Conservation (phyloP, 1,140 invertebrate species). For the Sycobia sp. region DNA sequence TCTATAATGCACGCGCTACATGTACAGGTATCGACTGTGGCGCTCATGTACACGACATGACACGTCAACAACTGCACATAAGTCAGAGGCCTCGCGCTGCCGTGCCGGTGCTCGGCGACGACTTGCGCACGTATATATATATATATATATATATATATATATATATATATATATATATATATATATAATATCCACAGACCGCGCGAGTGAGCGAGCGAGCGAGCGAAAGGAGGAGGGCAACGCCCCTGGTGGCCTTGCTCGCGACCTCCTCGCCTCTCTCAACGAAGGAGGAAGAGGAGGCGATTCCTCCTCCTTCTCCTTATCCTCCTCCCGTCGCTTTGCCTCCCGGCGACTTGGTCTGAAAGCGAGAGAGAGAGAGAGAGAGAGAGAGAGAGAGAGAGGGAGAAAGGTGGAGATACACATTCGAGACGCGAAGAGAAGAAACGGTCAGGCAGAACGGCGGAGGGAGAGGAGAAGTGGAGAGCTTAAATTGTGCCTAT, state of each 20-base stretch:
- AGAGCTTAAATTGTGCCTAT: slow-evolving; percentile 19
- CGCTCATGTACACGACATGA: no score
- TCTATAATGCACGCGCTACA: no score
- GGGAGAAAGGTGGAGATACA: no score
- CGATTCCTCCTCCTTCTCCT: neutral
- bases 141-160: neutral
- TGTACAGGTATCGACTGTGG: no score
- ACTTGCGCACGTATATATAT: no score
- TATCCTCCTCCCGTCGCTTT: neutral
- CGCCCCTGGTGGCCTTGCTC: slow-evolving; percentile 59
- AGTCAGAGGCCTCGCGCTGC: no score
- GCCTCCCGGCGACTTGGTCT: no score
- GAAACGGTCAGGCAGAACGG: no score
- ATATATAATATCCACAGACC: neutral
- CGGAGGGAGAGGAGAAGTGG: no score
- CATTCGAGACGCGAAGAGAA: no score
- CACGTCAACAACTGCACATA: no score
- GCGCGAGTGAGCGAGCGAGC: neutral
- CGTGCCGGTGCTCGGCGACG: no score
- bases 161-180: neutral
- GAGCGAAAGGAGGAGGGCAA: slow-evolving; percentile 48
- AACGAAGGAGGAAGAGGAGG: slow-evolving; percentile 41
- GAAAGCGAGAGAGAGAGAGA: neutral
- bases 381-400: slow-evolving; percentile 5
- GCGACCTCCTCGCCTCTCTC: slow-evolving; percentile 51